A percentile compares a stretch with the other conserved stretches of the same genome.
Evolutionary conservation across 30 jellyfish, hydroid and myxozoan genomes (phyloP).

Genomic region (Sanderia malayensis): DNA sequence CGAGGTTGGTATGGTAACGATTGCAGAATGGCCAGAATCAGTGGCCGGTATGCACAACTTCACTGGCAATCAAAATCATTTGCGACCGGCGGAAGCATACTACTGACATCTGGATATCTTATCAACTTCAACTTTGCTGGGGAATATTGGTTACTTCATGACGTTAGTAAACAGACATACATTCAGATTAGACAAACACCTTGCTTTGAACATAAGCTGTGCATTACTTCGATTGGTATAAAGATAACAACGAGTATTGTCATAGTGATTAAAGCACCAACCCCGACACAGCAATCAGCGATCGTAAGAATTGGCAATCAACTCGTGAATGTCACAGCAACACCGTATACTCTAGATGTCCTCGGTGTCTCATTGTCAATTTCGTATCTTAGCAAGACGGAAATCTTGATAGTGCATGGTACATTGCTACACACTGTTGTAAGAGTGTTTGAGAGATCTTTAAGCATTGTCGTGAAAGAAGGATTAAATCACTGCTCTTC

Average conservation of each 20-base stretch:
- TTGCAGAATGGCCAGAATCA: conserved; percentile 34
- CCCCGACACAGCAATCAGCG: neutral
- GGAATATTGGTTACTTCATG: conserved; percentile 17
- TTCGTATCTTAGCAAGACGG: conserved; percentile 19
- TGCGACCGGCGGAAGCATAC: conserved; percentile 17
- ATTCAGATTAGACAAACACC: conserved; percentile 27
- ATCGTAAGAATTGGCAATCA: neutral
- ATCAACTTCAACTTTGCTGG: conserved; percentile 32
- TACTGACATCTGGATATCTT: conserved; percentile 11
- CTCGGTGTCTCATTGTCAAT: conserved; percentile 1
- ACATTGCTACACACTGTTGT: conserved; percentile 1
- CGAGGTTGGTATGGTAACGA: conserved; percentile 52
- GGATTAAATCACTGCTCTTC: neutral
- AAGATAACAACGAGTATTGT: neutral
- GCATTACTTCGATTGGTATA: conserved; percentile 21
- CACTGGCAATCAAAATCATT: neutral
- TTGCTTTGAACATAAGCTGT: conserved; percentile 31
- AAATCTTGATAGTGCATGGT: conserved; percentile 1
- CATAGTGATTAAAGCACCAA: conserved; percentile 32
- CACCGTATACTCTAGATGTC: neutral
- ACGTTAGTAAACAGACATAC: neutral
- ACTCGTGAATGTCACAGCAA: conserved; percentile 5
- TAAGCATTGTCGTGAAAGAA: conserved; percentile 10
- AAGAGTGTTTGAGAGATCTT: conserved; percentile 25
- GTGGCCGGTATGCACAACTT: neutral